A percentile compares a stretch with the other conserved stretches of the same genome.
Evolutionary conservation across 2,113 vertebrate genomes (phyloP).

Genomic region (Vulpes lagopus): DNA sequence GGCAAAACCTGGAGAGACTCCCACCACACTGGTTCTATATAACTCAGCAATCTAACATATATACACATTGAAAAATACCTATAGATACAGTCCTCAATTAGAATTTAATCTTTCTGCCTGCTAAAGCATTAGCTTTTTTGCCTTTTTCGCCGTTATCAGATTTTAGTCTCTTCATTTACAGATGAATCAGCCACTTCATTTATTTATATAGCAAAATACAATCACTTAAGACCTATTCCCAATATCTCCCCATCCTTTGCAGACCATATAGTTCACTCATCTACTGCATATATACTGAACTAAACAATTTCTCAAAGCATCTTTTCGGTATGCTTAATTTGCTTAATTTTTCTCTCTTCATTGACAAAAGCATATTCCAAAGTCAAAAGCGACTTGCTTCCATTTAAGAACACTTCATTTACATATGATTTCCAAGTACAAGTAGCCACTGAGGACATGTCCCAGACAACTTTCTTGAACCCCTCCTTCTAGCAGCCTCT

Average conservation of each 20-base stretch:
- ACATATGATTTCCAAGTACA: background rate
- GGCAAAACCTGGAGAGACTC: background rate
- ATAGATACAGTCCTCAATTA: background rate
- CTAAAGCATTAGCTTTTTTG: background rate
- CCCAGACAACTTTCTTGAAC: background rate
- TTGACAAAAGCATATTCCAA: background rate
- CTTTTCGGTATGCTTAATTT: background rate
- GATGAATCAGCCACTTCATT: background rate
- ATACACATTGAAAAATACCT: background rate
- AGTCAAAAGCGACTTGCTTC: background rate
- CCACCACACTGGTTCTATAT: background rate
- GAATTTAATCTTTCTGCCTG: background rate
- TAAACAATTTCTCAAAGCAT: background rate
- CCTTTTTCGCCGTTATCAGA: background rate
- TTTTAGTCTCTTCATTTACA: background rate
- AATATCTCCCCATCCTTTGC: background rate
- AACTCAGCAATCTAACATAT: background rate
- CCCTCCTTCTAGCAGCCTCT: background rate
- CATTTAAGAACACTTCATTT: background rate
- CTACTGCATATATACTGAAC: background rate
- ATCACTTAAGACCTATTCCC: background rate
- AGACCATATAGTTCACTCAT: background rate
- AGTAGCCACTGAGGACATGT: background rate
- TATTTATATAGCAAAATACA: background rate
- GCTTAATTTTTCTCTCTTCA: background rate